phyloP scores from a whole-genome alignment of 1,140 invertebrate species.

The Globodera ellingtonae region DNA sequence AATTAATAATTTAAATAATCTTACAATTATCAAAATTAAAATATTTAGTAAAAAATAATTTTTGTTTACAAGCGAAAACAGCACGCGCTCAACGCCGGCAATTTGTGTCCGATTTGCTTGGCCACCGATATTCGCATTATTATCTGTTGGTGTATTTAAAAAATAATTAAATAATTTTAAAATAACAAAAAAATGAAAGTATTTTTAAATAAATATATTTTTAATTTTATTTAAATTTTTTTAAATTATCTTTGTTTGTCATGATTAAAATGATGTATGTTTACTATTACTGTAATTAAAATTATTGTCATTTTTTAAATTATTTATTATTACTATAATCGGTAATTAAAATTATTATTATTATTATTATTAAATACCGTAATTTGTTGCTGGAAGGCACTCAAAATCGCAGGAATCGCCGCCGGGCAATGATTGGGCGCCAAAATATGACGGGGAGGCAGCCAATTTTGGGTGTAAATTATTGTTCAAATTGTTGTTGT shows the following conservation, averaged over 20 bases:
- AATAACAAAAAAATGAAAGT: too few species aligned
- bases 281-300: too few species aligned
- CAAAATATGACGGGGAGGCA: constrained; percentile 42
- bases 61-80: constrained; percentile 15
- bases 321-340: too few species aligned
- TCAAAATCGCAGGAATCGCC: constrained; percentile 59
- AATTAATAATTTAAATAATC: constrained; percentile 41
- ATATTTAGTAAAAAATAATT: too few species aligned
- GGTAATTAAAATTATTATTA: neutral
- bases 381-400: constrained; percentile 26
- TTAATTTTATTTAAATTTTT: too few species aligned
- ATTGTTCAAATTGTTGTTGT: neutral
- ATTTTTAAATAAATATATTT: too few species aligned
- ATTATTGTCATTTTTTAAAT: too few species aligned
- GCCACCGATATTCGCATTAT: neutral
- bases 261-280: too few species aligned
- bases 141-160: neutral
- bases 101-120: constrained; percentile 32
- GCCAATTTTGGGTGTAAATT: neutral
- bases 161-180: too few species aligned
- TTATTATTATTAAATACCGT: too few species aligned
- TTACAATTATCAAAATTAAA: neutral
- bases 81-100: constrained; percentile 48
- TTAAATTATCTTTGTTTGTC: too few species aligned
- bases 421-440: constrained; percentile 56